phyloP scores from a whole-genome alignment of 2,797 vertebrate species.

The Coendou prehensilis region DNA sequence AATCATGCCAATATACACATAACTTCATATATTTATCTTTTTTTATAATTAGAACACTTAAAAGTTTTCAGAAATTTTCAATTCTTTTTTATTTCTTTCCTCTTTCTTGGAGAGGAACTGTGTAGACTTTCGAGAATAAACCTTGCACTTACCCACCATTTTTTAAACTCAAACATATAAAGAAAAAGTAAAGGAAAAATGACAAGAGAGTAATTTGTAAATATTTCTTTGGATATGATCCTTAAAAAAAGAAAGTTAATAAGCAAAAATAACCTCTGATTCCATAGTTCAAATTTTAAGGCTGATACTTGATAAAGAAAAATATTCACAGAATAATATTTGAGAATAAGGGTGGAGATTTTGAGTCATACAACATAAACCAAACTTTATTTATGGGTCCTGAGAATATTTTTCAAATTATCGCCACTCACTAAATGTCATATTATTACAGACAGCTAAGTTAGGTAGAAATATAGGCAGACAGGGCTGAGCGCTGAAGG shows the following conservation, averaged over 20 bases:
- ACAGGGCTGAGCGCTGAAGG: background rate
- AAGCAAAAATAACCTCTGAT: constrained; percentile 1
- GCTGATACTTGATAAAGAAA: constrained; percentile 28
- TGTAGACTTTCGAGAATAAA: background rate
- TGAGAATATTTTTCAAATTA: constrained; percentile 34
- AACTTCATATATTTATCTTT: background rate
- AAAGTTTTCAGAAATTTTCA: background rate
- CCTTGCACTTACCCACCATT: background rate
- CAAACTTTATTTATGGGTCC: constrained; percentile 24
- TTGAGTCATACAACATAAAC: constrained; percentile 40
- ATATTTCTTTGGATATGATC: constrained; percentile 17
- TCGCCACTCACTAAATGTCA: background rate
- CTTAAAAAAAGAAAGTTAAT: background rate
- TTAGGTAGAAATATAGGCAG: background rate
- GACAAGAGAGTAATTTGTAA: constrained; percentile 23
- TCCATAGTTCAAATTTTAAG: constrained; percentile 38
- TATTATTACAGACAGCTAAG: background rate
- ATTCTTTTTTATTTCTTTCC: background rate
- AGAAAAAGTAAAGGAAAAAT: background rate
- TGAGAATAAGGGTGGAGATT: constrained; percentile 26
- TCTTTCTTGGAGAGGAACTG: background rate
- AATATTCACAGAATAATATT: constrained; percentile 18
- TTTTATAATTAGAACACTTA: background rate
- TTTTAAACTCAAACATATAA: constrained; percentile 35
- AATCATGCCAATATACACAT: background rate